phyloP scores from a whole-genome alignment of 2,113 vertebrate species.

The Climacteris rufus region DNA sequence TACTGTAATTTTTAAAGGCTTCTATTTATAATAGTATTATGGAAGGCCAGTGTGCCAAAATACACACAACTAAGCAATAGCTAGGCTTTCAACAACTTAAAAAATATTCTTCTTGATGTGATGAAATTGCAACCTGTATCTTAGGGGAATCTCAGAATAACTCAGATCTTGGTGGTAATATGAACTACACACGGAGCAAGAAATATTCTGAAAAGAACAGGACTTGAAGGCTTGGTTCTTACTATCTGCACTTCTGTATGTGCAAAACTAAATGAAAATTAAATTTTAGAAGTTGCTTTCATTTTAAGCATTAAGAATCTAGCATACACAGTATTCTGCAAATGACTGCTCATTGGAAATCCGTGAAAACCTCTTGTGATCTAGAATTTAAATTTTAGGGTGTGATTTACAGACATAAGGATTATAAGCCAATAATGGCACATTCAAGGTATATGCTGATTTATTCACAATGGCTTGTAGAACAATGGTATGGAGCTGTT shows the following conservation, averaged over 20 bases:
- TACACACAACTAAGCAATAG: not conserved
- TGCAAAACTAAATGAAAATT: not conserved
- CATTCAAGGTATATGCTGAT: not conserved
- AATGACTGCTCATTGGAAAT: not conserved
- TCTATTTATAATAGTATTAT: not conserved
- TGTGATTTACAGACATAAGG: not conserved
- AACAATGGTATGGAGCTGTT: not conserved
- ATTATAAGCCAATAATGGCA: not conserved
- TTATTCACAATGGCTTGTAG: not conserved
- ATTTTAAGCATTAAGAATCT: not conserved
- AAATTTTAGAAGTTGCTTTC: not conserved
- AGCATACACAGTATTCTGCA: not conserved
- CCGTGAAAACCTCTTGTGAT: not conserved
- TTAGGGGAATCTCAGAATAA: not conserved
- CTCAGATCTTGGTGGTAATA: not conserved
- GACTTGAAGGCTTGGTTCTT: not conserved
- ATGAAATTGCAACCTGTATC: not conserved
- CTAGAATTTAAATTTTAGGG: not conserved
- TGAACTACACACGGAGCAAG: not conserved
- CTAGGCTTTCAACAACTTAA: not conserved
- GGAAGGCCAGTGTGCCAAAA: not conserved
- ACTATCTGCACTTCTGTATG: not conserved
- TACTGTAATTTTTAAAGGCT: not conserved
- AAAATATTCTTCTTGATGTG: not conserved
- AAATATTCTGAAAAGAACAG: not conserved